Evolutionary conservation across 2,888 invertebrate species (phyloP), one percentile per base, ranked within the genome.

Genomic region (Branchellion lobata): DNA sequence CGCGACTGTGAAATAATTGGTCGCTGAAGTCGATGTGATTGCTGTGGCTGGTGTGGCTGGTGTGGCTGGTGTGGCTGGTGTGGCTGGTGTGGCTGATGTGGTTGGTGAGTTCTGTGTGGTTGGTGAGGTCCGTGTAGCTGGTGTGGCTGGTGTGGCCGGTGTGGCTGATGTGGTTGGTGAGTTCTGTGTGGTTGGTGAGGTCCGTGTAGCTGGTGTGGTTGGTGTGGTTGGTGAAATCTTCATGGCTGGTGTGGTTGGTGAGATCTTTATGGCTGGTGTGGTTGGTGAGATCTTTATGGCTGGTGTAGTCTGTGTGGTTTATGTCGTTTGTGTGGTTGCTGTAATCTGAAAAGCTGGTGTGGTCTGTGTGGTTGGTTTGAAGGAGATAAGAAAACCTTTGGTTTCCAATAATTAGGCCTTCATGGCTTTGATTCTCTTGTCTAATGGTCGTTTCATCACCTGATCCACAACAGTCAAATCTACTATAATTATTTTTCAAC

Each of bases 1-100:
- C 83, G 24, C 72, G 80, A 33, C 81, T 81, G 24, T 40, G 21
- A 8, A 77, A 53, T 34, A 77, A 34, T 34, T 61, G 8, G n/a
- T 81, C 11, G 81, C 24, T 24, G 24, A 14, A 57, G 61, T 77
- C n/a, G 18, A 33, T 18, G 33, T n/a, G 3, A 69, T 3, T 69
- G 11, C 31, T 33, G 21, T 69, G 5, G 27, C 27, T 69, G 11
- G 33, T 33, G 18, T n/a, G 11, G 3, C 31, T 69, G 33, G 2
- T 69, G 27, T 14, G 2, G 33, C 31, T 11, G 69, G 8, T 69
- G 69, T 29, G 2, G 33, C 31, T 29, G 33, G 8, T 69, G 33
- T 31, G 2, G 33, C 21, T 27, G 69, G 2, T 3, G 27, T 40
- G 5, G 40, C 14, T 40, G 40, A 8, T 40, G 3, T 69, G 8